phyloP scores from a whole-genome alignment of 2,888 invertebrate genomes.

The Scaptomyza cyrtandrae region DNA sequence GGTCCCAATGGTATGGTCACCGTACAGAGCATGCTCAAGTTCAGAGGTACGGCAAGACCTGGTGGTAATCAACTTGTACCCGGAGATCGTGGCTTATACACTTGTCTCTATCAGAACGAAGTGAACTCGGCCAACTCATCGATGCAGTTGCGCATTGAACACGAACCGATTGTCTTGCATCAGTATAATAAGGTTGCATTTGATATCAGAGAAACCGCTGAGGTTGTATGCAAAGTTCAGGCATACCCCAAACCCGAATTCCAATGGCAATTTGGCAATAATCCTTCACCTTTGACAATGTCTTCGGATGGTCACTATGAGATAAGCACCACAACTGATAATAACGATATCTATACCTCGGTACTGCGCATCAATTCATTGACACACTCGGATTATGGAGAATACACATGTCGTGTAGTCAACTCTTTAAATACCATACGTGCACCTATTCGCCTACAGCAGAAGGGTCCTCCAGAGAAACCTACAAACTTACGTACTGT shows the following conservation, averaged over 20 bases:
- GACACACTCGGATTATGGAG: conserved; percentile 94
- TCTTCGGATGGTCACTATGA: conserved; percentile 94
- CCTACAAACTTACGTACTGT: conserved; percentile 90
- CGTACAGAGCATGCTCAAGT: conserved; percentile 92
- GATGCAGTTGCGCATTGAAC: conserved; percentile 96
- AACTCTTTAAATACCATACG: conserved; percentile 92
- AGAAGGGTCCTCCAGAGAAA: conserved; percentile 94
- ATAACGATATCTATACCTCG: conserved; percentile 94
- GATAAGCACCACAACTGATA: conserved; percentile 91
- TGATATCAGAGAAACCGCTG: conserved; percentile 92
- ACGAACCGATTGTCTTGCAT: conserved; percentile 94
- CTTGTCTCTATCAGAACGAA: conserved; percentile 95
- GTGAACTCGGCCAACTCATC: conserved; percentile 94
- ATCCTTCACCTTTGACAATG: conserved; percentile 90
- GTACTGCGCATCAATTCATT: conserved; percentile 90
- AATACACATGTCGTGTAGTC: conserved; percentile 94
- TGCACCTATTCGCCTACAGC: conserved; percentile 91
- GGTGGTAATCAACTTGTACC: conserved; percentile 91
- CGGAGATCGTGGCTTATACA: conserved; percentile 93
- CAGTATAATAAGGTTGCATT: conserved; percentile 95
- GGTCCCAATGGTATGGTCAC: conserved; percentile 92
- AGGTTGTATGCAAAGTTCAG: conserved; percentile 94
- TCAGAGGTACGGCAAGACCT: conserved; percentile 91
- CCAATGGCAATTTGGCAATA: conserved; percentile 94
- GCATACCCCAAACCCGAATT: conserved; percentile 97